phyloP scores from a whole-genome alignment of 2,888 invertebrate species.

The Lingula anatina region DNA sequence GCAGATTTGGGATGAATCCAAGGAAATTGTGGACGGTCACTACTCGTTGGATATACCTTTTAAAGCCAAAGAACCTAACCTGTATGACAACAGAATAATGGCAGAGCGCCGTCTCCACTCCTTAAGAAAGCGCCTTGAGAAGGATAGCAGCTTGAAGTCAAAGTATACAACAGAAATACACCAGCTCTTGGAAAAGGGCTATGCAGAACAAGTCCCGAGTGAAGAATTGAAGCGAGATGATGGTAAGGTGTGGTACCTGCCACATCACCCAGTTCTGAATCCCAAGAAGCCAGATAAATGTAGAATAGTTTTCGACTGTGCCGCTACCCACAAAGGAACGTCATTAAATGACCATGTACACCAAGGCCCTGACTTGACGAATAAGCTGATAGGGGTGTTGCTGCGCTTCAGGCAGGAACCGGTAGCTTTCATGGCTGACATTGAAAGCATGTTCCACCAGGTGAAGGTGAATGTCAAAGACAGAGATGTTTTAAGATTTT shows the following conservation, averaged over 20 bases:
- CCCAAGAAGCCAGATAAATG: slow-evolving; percentile 8
- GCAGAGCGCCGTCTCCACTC: background rate
- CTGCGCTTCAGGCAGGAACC: slow-evolving; percentile 10
- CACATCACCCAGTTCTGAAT: slow-evolving; percentile 8
- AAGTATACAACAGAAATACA: slow-evolving; percentile 4
- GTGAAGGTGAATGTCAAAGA: slow-evolving; percentile 7
- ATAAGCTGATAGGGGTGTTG: slow-evolving; percentile 11
- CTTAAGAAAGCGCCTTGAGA: background rate
- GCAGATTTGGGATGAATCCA: slow-evolving; percentile 3
- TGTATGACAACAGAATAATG: background rate
- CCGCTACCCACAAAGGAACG: slow-evolving; percentile 6
- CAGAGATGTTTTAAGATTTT: slow-evolving; percentile 7
- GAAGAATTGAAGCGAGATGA: background rate
- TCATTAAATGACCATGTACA: slow-evolving; percentile 11
- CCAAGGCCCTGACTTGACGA: slow-evolving; percentile 11
- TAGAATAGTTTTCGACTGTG: slow-evolving; percentile 14
- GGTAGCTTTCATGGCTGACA: slow-evolving; percentile 11
- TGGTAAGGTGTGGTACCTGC: slow-evolving; percentile 7
- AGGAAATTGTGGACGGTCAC: too few relatives aligned
- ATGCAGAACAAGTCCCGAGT: slow-evolving; percentile 5
- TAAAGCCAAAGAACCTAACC: too few relatives aligned
- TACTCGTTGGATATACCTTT: too few relatives aligned
- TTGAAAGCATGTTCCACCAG: slow-evolving; percentile 13
- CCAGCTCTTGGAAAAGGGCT: slow-evolving; percentile 6
- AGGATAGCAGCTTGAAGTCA: background rate